Evolutionary conservation across 2,888 invertebrate genomes (phyloP).

Genomic region (Colostygia pectinataria): DNA sequence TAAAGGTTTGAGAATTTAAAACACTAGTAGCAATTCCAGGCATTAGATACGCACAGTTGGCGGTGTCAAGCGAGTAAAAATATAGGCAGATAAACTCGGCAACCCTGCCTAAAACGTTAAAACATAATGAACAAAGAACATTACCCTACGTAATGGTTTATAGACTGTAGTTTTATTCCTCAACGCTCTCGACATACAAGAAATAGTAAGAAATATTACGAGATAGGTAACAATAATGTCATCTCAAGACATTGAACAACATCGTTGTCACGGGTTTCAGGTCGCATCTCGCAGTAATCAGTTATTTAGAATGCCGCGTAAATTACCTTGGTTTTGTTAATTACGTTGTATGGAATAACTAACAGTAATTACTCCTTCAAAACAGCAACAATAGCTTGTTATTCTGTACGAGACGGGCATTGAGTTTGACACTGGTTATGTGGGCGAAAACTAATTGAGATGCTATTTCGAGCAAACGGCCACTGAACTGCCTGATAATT

Average conservation of each 20-base stretch:
- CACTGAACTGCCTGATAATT: too few species aligned
- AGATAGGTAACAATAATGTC: slow-evolving; percentile 2
- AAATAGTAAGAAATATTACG: background rate
- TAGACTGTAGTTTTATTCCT: background rate
- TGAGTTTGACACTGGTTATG: background rate
- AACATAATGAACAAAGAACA: too few species aligned
- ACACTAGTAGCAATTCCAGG: too few species aligned
- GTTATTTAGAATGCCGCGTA: slow-evolving; percentile 1
- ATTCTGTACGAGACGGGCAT: slow-evolving; percentile 5
- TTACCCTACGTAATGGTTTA: too few species aligned
- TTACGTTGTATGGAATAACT: background rate
- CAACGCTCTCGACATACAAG: background rate
- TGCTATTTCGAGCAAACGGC: too few species aligned
- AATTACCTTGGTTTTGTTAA: slow-evolving; percentile 3
- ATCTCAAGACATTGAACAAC: background rate
- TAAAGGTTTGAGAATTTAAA: too few species aligned
- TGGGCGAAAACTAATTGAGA: too few species aligned
- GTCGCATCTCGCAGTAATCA: background rate
- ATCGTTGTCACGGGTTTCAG: slow-evolving; percentile 3
- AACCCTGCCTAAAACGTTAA: too few species aligned
- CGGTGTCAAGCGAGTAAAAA: too few species aligned
- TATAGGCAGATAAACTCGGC: too few species aligned
- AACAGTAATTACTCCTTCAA: too few species aligned
- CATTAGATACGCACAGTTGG: too few species aligned
- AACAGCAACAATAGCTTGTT: background rate